phyloP scores from a whole-genome alignment of 2,113 vertebrate genomes.

The Proteles cristata region DNA sequence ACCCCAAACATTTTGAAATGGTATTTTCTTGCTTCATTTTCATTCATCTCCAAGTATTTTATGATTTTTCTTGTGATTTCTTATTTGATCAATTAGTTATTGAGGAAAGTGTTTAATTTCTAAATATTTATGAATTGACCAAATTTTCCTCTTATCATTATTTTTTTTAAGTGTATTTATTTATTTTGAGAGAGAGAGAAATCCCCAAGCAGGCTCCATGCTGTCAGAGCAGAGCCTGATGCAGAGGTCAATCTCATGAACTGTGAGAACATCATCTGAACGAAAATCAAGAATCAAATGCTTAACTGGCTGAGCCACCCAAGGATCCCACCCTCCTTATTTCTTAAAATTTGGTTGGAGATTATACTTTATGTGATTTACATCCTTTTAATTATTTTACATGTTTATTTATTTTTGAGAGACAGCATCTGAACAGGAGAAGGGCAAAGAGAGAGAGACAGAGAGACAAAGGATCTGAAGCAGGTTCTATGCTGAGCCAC shows the following conservation, averaged over 20 bases:
- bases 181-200: too few relatives aligned
- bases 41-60: background rate
- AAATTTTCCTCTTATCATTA: background rate
- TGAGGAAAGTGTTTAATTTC: background rate
- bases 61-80: background rate
- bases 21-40: background rate
- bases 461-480: too few relatives aligned
- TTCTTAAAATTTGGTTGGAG: background rate
- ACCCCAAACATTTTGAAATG: background rate
- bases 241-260: too few relatives aligned
- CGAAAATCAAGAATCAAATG: too few relatives aligned
- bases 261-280: too few relatives aligned
- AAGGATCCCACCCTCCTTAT: background rate
- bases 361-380: background rate
- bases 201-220: too few relatives aligned
- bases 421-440: too few relatives aligned
- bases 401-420: too few relatives aligned
- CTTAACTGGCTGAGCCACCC: too few relatives aligned
- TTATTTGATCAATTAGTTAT: background rate
- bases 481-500: too few relatives aligned
- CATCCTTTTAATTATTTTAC: background rate
- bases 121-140: background rate
- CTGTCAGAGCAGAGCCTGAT: too few relatives aligned
- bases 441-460: too few relatives aligned
- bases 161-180: background rate